phyloP scores from a whole-genome alignment of 2,888 invertebrate genomes.

The Hyles lineata region DNA sequence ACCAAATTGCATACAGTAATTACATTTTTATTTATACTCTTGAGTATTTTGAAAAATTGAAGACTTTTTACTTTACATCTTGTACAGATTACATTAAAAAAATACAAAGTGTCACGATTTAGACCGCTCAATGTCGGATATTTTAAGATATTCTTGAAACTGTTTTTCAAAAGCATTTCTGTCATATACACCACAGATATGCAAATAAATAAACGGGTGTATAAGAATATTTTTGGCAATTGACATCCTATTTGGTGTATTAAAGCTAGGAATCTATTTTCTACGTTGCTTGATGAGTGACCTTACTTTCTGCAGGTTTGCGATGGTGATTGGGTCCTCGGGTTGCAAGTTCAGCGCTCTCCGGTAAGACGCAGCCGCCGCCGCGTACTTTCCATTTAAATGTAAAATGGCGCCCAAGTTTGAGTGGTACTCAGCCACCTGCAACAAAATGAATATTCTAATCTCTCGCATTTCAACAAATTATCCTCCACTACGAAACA shows the following conservation, averaged over 20 bases:
- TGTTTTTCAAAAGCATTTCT: slow-evolving; percentile 6
- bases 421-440: slow-evolving; percentile 96
- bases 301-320: slow-evolving; percentile 89
- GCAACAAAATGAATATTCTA: slow-evolving; percentile 45
- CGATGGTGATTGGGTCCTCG: slow-evolving; percentile 93
- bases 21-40: not conserved
- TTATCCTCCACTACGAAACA: not conserved
- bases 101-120: slow-evolving; percentile 9
- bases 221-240: slow-evolving; percentile 73
- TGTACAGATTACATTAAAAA: slow-evolving; percentile 5
- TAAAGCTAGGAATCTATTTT: slow-evolving; percentile 53
- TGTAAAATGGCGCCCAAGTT: slow-evolving; percentile 98
- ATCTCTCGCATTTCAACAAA: slow-evolving; percentile 9
- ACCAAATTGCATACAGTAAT: slow-evolving; percentile 5
- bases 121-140: slow-evolving; percentile 19
- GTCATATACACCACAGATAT: slow-evolving; percentile 21
- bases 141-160: slow-evolving; percentile 22
- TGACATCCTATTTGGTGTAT: slow-evolving; percentile 64
- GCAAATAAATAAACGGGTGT: slow-evolving; percentile 18
- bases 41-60: slow-evolving; percentile 1
- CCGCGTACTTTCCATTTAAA: slow-evolving; percentile 94
- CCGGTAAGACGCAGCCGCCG: slow-evolving; percentile 94
- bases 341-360: slow-evolving; percentile 94
- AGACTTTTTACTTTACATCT: not conserved
- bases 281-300: slow-evolving; percentile 70